These are phyloP conservation scores for Ethmia dodecea DNA, from an alignment of 2,888 invertebrate species.

Conservation along the genomic window DNA sequence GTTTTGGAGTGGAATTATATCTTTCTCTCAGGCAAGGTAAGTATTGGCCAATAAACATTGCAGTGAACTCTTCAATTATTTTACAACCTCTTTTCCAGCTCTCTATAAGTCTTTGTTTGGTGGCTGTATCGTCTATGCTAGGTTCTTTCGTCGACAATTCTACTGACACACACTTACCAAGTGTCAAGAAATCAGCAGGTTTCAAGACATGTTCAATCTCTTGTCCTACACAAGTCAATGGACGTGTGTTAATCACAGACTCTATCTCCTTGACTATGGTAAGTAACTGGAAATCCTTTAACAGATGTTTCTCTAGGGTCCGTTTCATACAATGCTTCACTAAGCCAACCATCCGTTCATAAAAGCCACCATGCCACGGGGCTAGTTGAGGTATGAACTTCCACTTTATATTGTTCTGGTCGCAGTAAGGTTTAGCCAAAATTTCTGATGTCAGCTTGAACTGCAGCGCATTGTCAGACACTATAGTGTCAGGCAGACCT, in stretches of 20 bases:
- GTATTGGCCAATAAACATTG: constrained; percentile 17
- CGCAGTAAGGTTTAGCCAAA: constrained; percentile 4
- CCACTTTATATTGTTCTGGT: constrained; percentile 13
- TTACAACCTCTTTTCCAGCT: constrained; percentile 15
- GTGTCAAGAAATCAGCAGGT: constrained; percentile 9
- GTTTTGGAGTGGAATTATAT: constrained; percentile 1
- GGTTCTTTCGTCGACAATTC: neutral
- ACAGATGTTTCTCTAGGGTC: constrained; percentile 5
- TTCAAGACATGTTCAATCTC: constrained; percentile 10
- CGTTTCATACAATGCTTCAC: constrained; percentile 10
- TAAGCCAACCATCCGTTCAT: constrained; percentile 14
- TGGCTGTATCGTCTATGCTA: neutral
- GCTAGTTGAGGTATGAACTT: constrained; percentile 18
- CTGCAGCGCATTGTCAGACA: constrained; percentile 15
- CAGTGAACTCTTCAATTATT: constrained; percentile 15
- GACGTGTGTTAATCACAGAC: constrained; percentile 12
- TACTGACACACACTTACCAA: neutral
- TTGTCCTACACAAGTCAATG: constrained; percentile 6
- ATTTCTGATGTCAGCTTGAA: constrained; percentile 15
- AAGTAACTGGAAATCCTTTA: constrained; percentile 3
- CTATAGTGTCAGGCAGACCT: constrained; percentile 8
- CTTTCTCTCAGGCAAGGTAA: constrained; percentile 10
- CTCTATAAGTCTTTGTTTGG: constrained; percentile 12
- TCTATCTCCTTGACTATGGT: constrained; percentile 15
- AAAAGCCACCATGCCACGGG: constrained; percentile 20